A percentile compares a stretch with the other conserved stretches of the same genome.
These are phyloP conservation scores for Pygoscelis adeliae DNA, from an alignment of 2,113 vertebrate species.

Conservation along the genomic window DNA sequence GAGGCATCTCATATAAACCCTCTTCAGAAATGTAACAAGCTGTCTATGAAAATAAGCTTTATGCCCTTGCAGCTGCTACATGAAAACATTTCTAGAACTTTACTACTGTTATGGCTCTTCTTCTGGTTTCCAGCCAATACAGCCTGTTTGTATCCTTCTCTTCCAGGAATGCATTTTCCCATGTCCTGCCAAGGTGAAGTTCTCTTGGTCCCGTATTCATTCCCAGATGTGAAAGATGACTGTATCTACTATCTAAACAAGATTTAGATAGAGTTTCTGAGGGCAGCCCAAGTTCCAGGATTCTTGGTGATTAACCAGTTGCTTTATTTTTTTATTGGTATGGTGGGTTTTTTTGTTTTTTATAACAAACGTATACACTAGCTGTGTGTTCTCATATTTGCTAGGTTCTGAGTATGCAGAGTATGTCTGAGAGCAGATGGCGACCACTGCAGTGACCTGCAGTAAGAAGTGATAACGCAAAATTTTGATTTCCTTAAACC, in stretches of 20 bases:
- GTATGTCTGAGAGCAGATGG: not conserved
- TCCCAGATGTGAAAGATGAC: not conserved
- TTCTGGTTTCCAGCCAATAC: not conserved
- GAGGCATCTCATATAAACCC: not conserved
- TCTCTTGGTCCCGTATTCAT: not conserved
- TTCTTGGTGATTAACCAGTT: not conserved
- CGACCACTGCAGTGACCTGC: not conserved
- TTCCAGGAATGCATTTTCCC: not conserved
- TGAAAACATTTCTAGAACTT: not conserved
- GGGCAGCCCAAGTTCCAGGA: not conserved
- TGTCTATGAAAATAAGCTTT: not conserved
- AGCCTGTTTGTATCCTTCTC: not conserved
- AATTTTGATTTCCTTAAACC: not conserved
- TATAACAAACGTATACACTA: not conserved
- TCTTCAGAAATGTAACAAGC: not conserved
- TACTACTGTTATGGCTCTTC: not conserved
- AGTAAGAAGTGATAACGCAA: not conserved
- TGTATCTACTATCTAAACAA: not conserved
- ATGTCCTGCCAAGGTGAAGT: not conserved
- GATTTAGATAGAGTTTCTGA: not conserved
- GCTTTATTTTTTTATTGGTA: not conserved
- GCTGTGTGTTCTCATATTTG: not conserved
- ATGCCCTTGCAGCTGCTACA: fast-evolving
- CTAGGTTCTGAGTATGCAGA: not conserved
- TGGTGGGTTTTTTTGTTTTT: not conserved